Percentiles rank a stretch among this genome's conserved stretches.
phyloP scores from a whole-genome alignment of 2,888 invertebrate genomes.

The Melieria picta region DNA sequence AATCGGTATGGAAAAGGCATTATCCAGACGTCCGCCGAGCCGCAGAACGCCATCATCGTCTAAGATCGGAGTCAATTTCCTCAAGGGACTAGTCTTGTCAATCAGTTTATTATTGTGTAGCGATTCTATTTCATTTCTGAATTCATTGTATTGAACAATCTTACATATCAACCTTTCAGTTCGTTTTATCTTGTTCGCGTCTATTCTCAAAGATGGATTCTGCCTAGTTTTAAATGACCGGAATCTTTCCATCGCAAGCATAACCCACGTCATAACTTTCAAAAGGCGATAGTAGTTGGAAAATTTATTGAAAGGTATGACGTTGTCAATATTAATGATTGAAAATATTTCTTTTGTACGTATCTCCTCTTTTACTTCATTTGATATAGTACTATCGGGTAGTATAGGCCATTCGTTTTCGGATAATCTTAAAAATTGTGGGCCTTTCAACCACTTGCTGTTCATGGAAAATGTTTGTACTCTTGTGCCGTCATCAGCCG shows the following conservation, averaged over 20 bases:
- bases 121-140: background rate
- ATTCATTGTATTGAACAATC: conserved; percentile 3
- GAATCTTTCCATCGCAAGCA: conserved; percentile 2
- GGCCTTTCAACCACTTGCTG: background rate
- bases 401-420: background rate
- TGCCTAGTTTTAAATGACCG: background rate
- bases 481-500: background rate
- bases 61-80: background rate
- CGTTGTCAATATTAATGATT: background rate
- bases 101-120: background rate
- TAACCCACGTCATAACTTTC: conserved; percentile 6
- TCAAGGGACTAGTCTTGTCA: background rate
- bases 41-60: background rate
- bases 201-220: background rate
- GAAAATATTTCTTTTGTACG: no score
- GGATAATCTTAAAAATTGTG: background rate
- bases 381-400: background rate
- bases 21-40: conserved; percentile 1
- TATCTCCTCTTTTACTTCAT: no score
- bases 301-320: background rate
- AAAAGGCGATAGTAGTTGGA: background rate
- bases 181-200: background rate
- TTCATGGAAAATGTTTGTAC: background rate
- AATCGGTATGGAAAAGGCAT: conserved; percentile 29
- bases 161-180: conserved; percentile 2